A percentile compares a stretch with the other conserved stretches of the same genome.
These are phyloP conservation scores for Ictalurus furcatus DNA, from an alignment of 2,113 vertebrate species.

Conservation along the genomic window DNA sequence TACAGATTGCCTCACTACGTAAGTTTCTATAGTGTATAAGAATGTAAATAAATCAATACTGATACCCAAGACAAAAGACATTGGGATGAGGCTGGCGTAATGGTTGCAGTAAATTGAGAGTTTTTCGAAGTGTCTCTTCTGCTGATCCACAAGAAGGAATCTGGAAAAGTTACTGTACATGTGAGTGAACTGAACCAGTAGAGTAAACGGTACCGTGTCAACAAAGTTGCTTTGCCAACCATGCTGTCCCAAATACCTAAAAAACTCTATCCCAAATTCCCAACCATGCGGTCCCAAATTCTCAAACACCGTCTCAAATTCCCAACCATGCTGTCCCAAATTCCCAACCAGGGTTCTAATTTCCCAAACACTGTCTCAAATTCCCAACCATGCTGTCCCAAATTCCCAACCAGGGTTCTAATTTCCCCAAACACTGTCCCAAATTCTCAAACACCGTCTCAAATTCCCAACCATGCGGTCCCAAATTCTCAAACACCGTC, in stretches of 20 bases:
- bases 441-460: neutral
- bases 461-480: neutral
- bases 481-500: neutral
- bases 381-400: neutral
- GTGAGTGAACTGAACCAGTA: neutral
- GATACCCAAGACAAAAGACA: constrained; percentile 88
- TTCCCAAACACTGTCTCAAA: too few species aligned
- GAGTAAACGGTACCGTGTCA: neutral
- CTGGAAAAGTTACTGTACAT: constrained; percentile 61
- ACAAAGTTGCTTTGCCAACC: neutral
- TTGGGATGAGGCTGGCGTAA: constrained; percentile 89
- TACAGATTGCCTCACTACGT: neutral
- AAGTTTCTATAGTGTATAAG: neutral
- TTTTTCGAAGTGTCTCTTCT: constrained; percentile 89
- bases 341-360: neutral
- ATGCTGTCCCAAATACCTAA: neutral
- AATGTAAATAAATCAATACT: neutral
- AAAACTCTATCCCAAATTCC: neutral
- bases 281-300: neutral
- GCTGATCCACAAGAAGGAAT: constrained; percentile 77
- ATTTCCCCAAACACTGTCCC: neutral
- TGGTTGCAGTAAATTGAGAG: constrained; percentile 90
- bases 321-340: neutral
- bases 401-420: neutral
- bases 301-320: neutral